phyloP scores from a whole-genome alignment of 2,888 invertebrate genomes.

The Anticlea derivata region DNA sequence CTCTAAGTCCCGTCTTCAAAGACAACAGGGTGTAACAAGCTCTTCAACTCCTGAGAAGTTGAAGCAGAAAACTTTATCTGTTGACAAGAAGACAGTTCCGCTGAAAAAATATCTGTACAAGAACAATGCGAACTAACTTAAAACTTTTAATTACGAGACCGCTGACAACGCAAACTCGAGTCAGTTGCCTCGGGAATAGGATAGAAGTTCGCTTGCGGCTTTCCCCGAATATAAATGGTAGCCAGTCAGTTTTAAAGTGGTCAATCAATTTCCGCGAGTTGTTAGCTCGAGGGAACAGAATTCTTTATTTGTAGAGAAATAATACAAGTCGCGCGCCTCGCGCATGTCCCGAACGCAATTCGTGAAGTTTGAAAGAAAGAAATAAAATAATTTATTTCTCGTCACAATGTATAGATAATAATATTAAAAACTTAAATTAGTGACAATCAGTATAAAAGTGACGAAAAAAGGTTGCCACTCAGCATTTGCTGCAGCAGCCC shows the following conservation, averaged over 20 bases:
- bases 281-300: conserved; percentile 22
- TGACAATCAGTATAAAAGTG: too few species aligned
- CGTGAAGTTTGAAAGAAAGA: conserved; percentile 10
- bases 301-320: conserved; percentile 33
- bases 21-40: conserved; percentile 23
- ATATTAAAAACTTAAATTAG: too few species aligned
- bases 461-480: too few species aligned
- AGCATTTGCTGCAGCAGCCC: too few species aligned
- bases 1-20: conserved; percentile 23
- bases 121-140: conserved; percentile 26
- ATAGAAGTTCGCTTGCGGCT: background rate
- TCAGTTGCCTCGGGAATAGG: conserved; percentile 8
- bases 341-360: conserved; percentile 2
- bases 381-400: too few species aligned
- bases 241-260: conserved; percentile 28
- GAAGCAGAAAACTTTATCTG: conserved; percentile 25
- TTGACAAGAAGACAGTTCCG: conserved; percentile 25
- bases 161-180: background rate
- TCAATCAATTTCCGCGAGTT: conserved; percentile 30
- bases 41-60: conserved; percentile 22
- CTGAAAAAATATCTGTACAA: conserved; percentile 26
- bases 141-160: conserved; percentile 31
- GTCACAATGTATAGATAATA: too few species aligned
- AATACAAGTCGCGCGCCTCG: conserved; percentile 25
- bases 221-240: conserved; percentile 23